Evolutionary conservation across 2,113 vertebrate genomes (phyloP), one percentile per base, ranked within the genome.

Genomic region (Speoplatyrhinus poulsoni): DNA sequence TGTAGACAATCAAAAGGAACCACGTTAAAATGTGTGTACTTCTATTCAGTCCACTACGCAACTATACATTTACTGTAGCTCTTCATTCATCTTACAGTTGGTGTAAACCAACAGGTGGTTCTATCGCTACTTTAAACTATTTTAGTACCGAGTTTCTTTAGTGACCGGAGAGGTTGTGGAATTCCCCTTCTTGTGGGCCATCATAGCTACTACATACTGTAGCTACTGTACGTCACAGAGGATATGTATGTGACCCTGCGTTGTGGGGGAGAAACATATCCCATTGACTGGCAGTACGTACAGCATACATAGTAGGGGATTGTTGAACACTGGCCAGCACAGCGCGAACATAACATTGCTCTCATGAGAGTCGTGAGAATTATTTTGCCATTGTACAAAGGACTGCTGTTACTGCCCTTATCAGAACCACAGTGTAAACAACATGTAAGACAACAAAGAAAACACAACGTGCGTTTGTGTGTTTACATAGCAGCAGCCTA

Each of bases 1-100:
- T 99, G 73, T 70, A 10, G 85, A 53, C 53, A 58, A 4, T 60
- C 59, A 26, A 60, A 0, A 17, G 41, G 55, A 65, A 13, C 33
- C 9, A 41, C 11, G 68, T 19, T 9, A 10, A 59, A 54, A 2
- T 19, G 10, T 17, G 11, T n/a, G 3, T 56, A 56, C 9, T 17
- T 41, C 36, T 41, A 6, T 41, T 41, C 36, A 41, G 36, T 41
- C 7, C 36, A 41, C 36, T 41, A 41, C 36, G 7, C 7, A 6
- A 7, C 36, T 41, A 41, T 6, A 5, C 7, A 41, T 8, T 41
- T 6, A 41, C 36, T 41, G 7, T 41, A 41, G 36, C 7, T 41
- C 36, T 41, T 41, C 36, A 5, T 41, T 41, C 36, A 41, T 41
- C 4, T 41, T 41, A 3, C n/a, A n/a, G n/a, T 15, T n/a, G 52